Percentiles rank a stretch among this genome's conserved stretches.
Conservation (phyloP, 2,797 vertebrate species). For the Danio kyathit region DNA sequence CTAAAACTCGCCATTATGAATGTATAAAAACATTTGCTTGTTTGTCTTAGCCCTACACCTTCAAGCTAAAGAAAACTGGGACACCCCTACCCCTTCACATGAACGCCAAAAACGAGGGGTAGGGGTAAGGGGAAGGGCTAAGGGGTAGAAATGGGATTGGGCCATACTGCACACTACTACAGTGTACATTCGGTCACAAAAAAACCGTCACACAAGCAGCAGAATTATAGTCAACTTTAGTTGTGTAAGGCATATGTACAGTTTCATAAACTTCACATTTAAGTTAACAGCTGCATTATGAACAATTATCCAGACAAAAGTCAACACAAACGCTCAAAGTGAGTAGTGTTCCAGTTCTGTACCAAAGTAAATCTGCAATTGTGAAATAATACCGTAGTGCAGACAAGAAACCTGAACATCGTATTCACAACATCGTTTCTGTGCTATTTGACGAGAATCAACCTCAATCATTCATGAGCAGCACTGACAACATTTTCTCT, state of each 20-base stretch:
- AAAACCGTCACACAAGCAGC: not conserved
- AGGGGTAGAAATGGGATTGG: too few species aligned
- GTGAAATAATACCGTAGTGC: slow-evolving; percentile 49
- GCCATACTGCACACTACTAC: too few species aligned
- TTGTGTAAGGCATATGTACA: slow-evolving; percentile 56
- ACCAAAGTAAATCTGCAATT: slow-evolving; percentile 47
- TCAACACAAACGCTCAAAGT: slow-evolving; percentile 65
- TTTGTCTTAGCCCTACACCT: too few species aligned
- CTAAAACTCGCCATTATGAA: too few species aligned
- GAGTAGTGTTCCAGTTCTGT: slow-evolving; percentile 51
- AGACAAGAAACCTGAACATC: slow-evolving; percentile 12
- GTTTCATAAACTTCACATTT: slow-evolving; percentile 46
- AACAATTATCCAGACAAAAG: slow-evolving; percentile 56
- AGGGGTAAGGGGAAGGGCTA: too few species aligned
- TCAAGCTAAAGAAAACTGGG: too few species aligned
- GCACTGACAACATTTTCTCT: slow-evolving; percentile 37
- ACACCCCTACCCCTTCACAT: too few species aligned
- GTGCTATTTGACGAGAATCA: slow-evolving; percentile 38
- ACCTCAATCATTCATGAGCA: slow-evolving; percentile 42
- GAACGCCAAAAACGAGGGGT: too few species aligned
- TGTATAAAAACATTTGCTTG: too few species aligned
- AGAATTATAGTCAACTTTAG: slow-evolving; percentile 42
- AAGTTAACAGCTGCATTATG: slow-evolving; percentile 52
- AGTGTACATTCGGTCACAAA: not conserved
- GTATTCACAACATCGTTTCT: slow-evolving; percentile 40